Conservation (phyloP, 2,113 vertebrate species). For the Cheilinus undulatus region DNA sequence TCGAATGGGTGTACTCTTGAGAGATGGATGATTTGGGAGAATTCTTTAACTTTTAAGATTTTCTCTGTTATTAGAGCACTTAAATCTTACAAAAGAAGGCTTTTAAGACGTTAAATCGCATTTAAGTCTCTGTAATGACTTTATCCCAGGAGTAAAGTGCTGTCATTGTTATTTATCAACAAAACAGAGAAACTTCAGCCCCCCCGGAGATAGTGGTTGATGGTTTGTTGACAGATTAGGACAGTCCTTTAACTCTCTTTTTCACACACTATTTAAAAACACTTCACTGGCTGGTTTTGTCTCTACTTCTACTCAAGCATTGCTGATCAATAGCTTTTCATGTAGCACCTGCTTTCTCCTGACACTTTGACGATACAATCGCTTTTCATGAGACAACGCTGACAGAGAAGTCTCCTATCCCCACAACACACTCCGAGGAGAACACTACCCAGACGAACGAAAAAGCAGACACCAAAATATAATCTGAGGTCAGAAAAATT, state of each 20-base stretch:
- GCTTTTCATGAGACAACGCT: not conserved
- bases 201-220: not conserved
- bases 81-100: not conserved
- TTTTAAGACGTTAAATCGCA: conserved; percentile 2
- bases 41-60: conserved; percentile 8
- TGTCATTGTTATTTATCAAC: conserved; percentile 3
- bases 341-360: conserved; percentile 7
- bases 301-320: conserved; percentile 1
- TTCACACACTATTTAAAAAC: not conserved
- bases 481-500: conserved; percentile 11
- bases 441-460: not conserved
- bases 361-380: conserved; percentile 3
- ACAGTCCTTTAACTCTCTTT: not conserved
- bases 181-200: not conserved
- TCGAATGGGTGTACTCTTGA: conserved; percentile 33
- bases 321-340: conserved; percentile 12
- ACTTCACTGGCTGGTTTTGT: not conserved
- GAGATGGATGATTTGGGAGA: conserved; percentile 25
- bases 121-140: not conserved
- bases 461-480: conserved; percentile 21
- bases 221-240: conserved; percentile 1
- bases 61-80: conserved; percentile 6
- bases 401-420: not conserved
- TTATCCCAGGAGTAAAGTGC: not conserved
- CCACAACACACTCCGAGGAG: not conserved